phyloP scores from a whole-genome alignment of 1,140 invertebrate species.

The Saccostrea echinata region DNA sequence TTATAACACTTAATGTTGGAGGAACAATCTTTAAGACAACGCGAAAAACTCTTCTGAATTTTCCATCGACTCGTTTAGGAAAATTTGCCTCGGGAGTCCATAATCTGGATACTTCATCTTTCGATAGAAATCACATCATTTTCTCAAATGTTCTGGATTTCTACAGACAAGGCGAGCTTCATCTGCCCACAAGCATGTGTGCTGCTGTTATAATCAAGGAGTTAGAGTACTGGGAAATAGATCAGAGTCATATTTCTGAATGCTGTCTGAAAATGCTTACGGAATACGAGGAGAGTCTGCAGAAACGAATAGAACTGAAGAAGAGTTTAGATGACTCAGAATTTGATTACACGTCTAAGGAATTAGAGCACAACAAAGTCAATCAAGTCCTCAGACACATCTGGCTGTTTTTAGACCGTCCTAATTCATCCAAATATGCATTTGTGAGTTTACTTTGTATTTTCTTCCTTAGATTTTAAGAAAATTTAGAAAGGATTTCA shows the following conservation, averaged over 20 bases:
- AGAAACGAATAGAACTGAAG: conserved; percentile 47
- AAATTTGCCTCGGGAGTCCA: not conserved
- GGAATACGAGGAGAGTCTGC: conserved; percentile 6
- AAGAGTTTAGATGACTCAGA: not conserved
- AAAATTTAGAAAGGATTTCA: too few species aligned
- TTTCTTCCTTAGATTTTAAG: not conserved
- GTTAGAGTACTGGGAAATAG: conserved; percentile 45
- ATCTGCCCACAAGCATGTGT: conserved; percentile 41
- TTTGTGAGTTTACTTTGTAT: conserved; percentile 36
- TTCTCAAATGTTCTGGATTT: conserved; percentile 43
- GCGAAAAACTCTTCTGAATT: conserved; percentile 14
- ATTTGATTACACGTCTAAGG: not conserved
- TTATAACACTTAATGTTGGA: conserved; percentile 31
- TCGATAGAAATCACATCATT: conserved; percentile 43
- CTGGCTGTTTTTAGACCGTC: conserved; percentile 57
- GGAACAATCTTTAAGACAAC: conserved; percentile 46
- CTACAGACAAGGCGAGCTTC: conserved; percentile 43
- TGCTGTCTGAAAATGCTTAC: conserved; percentile 31
- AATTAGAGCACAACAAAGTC: not conserved
- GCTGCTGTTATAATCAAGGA: conserved; percentile 24
- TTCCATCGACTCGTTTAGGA: conserved; percentile 31
- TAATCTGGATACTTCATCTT: not conserved
- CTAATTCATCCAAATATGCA: conserved; percentile 51
- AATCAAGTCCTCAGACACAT: conserved; percentile 35
- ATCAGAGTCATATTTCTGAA: conserved; percentile 11